Conservation (phyloP, 2,888 invertebrate species). For the Megastigmus dorsalis region DNA sequence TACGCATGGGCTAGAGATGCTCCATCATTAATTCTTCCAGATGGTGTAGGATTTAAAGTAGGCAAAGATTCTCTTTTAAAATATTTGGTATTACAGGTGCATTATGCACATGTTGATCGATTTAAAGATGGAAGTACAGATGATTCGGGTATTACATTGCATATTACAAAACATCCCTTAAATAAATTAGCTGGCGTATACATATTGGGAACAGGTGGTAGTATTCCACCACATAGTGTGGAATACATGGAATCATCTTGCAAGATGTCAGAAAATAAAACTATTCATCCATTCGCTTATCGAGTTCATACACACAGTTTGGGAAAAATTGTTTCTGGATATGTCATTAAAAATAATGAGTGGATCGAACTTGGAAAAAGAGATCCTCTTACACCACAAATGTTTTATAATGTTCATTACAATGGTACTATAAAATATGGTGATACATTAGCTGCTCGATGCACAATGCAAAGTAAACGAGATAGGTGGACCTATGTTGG, state of each 20-base stretch:
- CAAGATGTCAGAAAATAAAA: slow-evolving; percentile 84
- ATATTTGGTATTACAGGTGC: slow-evolving; percentile 95
- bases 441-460: slow-evolving; percentile 90
- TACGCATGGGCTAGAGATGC: slow-evolving; percentile 98
- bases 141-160: slow-evolving; percentile 88
- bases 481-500: slow-evolving; percentile 82
- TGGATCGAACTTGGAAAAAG: slow-evolving; percentile 92
- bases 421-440: slow-evolving; percentile 80
- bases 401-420: slow-evolving; percentile 91
- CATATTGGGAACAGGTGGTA: slow-evolving; percentile 90
- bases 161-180: slow-evolving; percentile 86
- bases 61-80: slow-evolving; percentile 88
- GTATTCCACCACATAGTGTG: slow-evolving; percentile 81
- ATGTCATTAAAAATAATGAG: slow-evolving; percentile 75
- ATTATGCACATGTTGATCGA: slow-evolving; percentile 82
- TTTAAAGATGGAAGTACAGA: slow-evolving; percentile 86
- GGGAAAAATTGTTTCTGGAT: slow-evolving; percentile 90
- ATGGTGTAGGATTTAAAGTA: slow-evolving; percentile 94
- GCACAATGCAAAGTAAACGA: slow-evolving; percentile 90
- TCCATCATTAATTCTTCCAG: slow-evolving; percentile 85
- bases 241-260: slow-evolving; percentile 96
- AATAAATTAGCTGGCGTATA: slow-evolving; percentile 93
- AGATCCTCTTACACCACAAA: slow-evolving; percentile 91
- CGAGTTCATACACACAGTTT: slow-evolving; percentile 95
- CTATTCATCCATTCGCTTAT: slow-evolving; percentile 95